A percentile compares a stretch with the other conserved stretches of the same genome.
phyloP scores from a whole-genome alignment of 2,888 invertebrate species.

The Pollenia angustigena region DNA sequence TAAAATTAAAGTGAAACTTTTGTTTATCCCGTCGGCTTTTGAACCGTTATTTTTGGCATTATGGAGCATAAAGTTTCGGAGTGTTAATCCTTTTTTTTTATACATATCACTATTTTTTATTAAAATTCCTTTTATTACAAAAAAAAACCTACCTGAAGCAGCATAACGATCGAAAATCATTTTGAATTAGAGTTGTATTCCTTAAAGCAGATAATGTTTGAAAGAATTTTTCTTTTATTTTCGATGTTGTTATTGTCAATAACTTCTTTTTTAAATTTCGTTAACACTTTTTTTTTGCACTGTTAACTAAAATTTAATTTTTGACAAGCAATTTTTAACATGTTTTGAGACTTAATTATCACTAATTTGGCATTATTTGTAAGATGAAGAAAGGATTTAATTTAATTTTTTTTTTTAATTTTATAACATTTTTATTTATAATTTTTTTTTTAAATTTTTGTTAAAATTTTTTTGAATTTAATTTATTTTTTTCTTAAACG shows the following conservation, averaged over 20 bases:
- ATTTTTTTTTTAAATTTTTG: background rate
- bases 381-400: background rate
- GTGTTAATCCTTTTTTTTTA: too few relatives aligned
- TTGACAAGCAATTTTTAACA: background rate
- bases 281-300: background rate
- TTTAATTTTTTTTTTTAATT: background rate
- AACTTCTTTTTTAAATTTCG: background rate
- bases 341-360: background rate
- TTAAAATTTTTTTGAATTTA: constrained; percentile 1
- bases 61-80: too few relatives aligned
- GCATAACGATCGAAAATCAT: constrained; percentile 84
- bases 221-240: background rate
- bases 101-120: background rate
- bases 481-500: background rate
- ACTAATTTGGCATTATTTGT: constrained; percentile 7
- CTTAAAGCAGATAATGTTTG: background rate
- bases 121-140: background rate
- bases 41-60: too few relatives aligned
- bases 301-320: constrained; percentile 18
- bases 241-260: constrained; percentile 1
- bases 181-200: constrained; percentile 43
- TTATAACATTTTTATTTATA: background rate
- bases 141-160: constrained; percentile 81
- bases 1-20: too few relatives aligned
- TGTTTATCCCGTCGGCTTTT: too few relatives aligned